A percentile compares a stretch with the other conserved stretches of the same genome.
These are phyloP conservation scores for Lepidurus packardi DNA, from an alignment of 1,140 invertebrate species.

Conservation along the genomic window DNA sequence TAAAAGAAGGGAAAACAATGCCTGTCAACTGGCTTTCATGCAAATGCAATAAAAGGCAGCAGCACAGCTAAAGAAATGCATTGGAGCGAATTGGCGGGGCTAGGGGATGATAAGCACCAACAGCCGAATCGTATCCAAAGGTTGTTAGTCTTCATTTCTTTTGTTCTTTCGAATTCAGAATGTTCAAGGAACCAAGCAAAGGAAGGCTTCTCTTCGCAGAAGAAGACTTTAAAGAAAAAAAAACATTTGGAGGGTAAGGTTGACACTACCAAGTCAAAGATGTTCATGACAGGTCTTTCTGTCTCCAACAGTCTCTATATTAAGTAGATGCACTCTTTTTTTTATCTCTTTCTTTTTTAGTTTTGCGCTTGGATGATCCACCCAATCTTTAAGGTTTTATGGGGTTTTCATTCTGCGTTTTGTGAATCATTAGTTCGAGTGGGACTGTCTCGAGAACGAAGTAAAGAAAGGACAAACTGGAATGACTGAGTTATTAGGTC, in stretches of 20 bases:
- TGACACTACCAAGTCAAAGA: slow-evolving; percentile 12
- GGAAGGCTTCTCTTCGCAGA: not conserved
- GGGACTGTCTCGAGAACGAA: too few species aligned
- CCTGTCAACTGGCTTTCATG: slow-evolving; percentile 18
- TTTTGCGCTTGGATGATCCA: not conserved
- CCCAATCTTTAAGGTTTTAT: not conserved
- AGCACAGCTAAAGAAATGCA: slow-evolving; percentile 15
- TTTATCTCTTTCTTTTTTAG: not conserved
- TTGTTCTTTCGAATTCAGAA: slow-evolving; percentile 17
- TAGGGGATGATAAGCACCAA: slow-evolving; percentile 7
- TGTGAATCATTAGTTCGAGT: too few species aligned
- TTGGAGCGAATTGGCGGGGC: slow-evolving; percentile 7
- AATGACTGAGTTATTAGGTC: too few species aligned
- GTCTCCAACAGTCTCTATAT: slow-evolving; percentile 5
- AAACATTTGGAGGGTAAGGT: not conserved
- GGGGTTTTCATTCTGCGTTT: not conserved
- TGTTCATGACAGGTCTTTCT: slow-evolving; percentile 19
- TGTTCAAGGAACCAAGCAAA: slow-evolving; percentile 10
- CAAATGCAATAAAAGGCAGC: slow-evolving; percentile 19
- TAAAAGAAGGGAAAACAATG: not conserved
- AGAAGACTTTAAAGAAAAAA: not conserved
- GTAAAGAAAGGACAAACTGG: too few species aligned
- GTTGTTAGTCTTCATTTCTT: slow-evolving; percentile 22
- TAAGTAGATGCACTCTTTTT: slow-evolving; percentile 19
- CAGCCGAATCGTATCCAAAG: slow-evolving; percentile 16